phyloP scores from a whole-genome alignment of 2,888 invertebrate genomes.

The Caenorhabditis plicata region DNA sequence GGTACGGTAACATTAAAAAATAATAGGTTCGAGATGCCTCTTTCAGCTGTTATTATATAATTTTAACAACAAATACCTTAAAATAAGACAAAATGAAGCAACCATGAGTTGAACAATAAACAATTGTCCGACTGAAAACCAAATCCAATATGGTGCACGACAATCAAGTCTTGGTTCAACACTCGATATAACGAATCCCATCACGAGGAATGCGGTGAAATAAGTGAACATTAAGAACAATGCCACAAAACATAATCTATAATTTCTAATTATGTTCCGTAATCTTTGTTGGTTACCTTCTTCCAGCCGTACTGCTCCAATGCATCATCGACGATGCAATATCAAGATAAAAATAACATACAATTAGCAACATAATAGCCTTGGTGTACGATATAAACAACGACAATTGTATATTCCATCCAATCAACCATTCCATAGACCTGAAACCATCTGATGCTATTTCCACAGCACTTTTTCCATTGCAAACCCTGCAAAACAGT shows the following conservation, averaged over 20 bases:
- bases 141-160: conserved; percentile 52
- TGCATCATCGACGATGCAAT: conserved; percentile 52
- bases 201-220: conserved; percentile 46
- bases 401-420: conserved; percentile 45
- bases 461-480: neutral
- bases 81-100: conserved; percentile 44
- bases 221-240: conserved; percentile 50
- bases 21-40: too few relatives aligned
- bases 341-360: conserved; percentile 55
- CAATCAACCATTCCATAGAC: conserved; percentile 54
- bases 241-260: conserved; percentile 43
- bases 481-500: conserved; percentile 46
- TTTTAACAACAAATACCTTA: too few relatives aligned
- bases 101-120: conserved; percentile 50
- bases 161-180: conserved; percentile 50
- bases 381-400: conserved; percentile 48
- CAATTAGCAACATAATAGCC: conserved; percentile 44
- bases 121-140: conserved; percentile 49
- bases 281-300: conserved; percentile 13
- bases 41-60: too few relatives aligned
- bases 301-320: conserved; percentile 46
- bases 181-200: conserved; percentile 45
- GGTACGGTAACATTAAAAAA: too few relatives aligned
- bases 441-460: too few relatives aligned
- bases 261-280: conserved; percentile 1